phyloP scores from a whole-genome alignment of 2,888 invertebrate genomes.

The Blastobasis lacticolella region DNA sequence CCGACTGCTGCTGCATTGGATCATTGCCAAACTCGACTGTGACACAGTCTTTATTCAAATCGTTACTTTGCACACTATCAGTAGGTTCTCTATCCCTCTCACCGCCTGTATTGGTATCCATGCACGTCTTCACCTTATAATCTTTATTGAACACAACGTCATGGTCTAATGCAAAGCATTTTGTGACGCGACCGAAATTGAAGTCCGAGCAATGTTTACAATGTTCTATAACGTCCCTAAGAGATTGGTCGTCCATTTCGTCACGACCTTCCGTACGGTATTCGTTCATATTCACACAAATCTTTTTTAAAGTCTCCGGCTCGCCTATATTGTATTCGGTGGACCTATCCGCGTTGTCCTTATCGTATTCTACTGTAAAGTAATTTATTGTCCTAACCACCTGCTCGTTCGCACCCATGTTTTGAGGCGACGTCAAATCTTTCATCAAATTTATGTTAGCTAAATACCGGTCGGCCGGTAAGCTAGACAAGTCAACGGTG shows the following conservation, averaged over 20 bases:
- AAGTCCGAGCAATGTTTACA: constrained; percentile 44
- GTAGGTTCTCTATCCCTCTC: constrained; percentile 13
- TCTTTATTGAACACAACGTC: constrained; percentile 17
- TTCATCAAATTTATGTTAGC: constrained; percentile 38
- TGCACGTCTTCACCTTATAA: constrained; percentile 34
- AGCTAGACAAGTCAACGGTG: constrained; percentile 14
- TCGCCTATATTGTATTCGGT: constrained; percentile 15
- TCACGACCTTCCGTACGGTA: background rate
- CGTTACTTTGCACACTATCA: background rate
- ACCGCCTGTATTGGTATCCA: constrained; percentile 25
- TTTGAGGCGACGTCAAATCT: constrained; percentile 45
- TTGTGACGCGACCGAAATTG: constrained; percentile 13
- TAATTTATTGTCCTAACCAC: constrained; percentile 45
- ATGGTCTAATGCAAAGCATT: constrained; percentile 12
- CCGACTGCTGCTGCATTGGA: background rate
- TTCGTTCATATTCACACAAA: constrained; percentile 5
- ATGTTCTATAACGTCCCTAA: constrained; percentile 21
- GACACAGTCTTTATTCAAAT: constrained; percentile 16
- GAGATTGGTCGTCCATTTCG: constrained; percentile 14
- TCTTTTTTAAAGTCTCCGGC: constrained; percentile 11
- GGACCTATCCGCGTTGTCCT: constrained; percentile 12
- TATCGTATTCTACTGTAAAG: constrained; percentile 49
- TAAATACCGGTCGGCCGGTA: constrained; percentile 25
- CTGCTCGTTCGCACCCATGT: constrained; percentile 36
- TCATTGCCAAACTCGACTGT: constrained; percentile 34